Evolutionary conservation across 2,797 vertebrate species (phyloP).

Genomic region (Liasis olivaceus): DNA sequence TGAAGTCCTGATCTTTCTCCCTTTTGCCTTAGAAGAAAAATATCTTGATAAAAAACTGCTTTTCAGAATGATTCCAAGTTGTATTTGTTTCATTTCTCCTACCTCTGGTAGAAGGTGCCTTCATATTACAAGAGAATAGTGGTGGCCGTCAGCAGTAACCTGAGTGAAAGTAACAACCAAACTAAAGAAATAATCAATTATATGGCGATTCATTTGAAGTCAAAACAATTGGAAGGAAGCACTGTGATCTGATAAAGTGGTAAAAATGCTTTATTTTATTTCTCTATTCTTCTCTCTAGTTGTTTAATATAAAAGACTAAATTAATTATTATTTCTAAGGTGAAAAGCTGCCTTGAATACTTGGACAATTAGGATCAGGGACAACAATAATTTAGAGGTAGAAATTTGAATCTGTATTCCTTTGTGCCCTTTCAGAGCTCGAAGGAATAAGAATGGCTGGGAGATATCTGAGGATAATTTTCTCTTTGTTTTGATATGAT

Average conservation of each 20-base stretch:
- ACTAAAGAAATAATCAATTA: constrained; percentile 23
- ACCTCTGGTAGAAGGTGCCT: constrained; percentile 12
- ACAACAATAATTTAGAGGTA: not conserved
- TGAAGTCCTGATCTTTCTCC: not conserved
- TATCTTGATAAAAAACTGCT: not conserved
- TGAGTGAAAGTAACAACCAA: constrained; percentile 8
- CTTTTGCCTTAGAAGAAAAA: not conserved
- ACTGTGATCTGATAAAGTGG: constrained; percentile 58
- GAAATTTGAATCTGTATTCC: constrained; percentile 22
- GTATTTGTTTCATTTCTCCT: not conserved
- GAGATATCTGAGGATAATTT: not conserved
- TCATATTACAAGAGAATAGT: constrained; percentile 24
- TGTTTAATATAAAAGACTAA: constrained; percentile 59
- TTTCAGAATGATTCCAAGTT: not conserved
- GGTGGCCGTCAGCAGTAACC: constrained; percentile 38
- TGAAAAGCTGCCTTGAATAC: constrained; percentile 10
- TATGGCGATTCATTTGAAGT: constrained; percentile 57
- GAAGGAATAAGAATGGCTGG: not conserved
- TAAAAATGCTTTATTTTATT: not conserved
- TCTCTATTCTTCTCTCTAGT: not conserved
- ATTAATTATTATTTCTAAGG: constrained; percentile 42
- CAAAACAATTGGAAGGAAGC: constrained; percentile 53
- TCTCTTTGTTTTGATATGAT: not conserved
- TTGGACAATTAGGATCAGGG: not conserved
- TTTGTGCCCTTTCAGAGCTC: constrained; percentile 38